Conservation (phyloP, 2,888 invertebrate genomes). For the Cecidostiba fungosa region DNA sequence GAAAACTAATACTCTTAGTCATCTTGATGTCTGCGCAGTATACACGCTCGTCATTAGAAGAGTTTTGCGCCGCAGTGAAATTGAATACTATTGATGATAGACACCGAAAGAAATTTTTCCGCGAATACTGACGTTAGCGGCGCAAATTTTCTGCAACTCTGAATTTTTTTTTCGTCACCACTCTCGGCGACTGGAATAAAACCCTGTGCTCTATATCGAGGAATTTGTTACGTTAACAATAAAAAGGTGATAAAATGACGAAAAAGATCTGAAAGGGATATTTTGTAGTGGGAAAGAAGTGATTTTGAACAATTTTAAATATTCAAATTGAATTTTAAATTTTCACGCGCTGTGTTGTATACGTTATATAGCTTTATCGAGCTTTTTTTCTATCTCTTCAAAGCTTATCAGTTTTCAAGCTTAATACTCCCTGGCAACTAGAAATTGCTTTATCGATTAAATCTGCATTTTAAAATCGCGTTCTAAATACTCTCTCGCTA, state of each 20-base stretch:
- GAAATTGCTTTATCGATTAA: conserved; percentile 36
- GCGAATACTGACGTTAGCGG: conserved; percentile 5
- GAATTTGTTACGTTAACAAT: neutral
- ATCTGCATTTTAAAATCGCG: conserved; percentile 17
- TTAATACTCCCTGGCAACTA: conserved; percentile 22
- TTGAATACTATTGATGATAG: conserved; percentile 53
- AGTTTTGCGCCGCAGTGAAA: conserved; percentile 47
- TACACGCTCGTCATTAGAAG: conserved; percentile 17
- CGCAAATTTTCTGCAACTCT: neutral
- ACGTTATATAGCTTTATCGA: neutral
- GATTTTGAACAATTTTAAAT: neutral
- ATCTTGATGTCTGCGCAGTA: neutral
- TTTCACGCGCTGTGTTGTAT: neutral
- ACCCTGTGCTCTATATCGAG: neutral
- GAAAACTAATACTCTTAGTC: conserved; percentile 1
- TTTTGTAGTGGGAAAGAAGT: neutral
- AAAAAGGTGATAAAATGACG: neutral
- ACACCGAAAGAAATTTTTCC: conserved; percentile 34
- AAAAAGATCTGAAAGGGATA: neutral
- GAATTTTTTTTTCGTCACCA: neutral
- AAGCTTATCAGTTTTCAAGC: neutral
- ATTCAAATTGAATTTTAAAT: neutral
- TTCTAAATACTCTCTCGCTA: neutral
- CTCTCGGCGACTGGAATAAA: neutral
- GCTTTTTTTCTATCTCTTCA: neutral